Base-by-base conservation (phyloP, 2,888 invertebrate genomes). In the Agrilus biguttatus region DNA sequence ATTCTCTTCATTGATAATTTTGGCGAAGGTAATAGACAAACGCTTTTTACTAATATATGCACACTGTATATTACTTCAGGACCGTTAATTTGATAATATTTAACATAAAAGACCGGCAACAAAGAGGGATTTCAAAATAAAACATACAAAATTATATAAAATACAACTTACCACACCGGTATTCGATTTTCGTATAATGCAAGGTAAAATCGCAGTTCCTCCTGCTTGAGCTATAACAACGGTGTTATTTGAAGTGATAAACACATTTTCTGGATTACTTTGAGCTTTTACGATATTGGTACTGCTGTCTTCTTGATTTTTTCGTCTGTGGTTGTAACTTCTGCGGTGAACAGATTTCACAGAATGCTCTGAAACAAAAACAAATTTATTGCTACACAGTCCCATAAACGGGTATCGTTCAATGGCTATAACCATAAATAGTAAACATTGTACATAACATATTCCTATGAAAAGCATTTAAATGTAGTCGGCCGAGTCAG, bases 161-260 rank as follows among this genome's bases (percentile, higher is more conserved):
- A 21, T 36, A 33, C 34, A 41, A 66, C 70, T 69, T 56, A 72
- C 72, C 57, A 70, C 70, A 41, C 70, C 71, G 43, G 66, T 70
- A 50, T 66, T 70, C 51, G 68, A 68, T 55, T 70, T 70, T 45
- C 67, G 57, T 41, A 72, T 68, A 47, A 68, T 65, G 52, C 72
- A 72, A 1, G 71, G 71, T 42, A 72, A 55, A 38, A 69, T 67
- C 21, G 71, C 71, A 43, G 71, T 71, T 46, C 70, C 69, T 39
- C 69, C 70, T 44, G 67, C 66, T 60, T 72, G 71, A 34, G 72
- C 71, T 36, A 68, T 65, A 39, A 71, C 63, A 40, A 67, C 63
- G 8, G 72, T 71, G 45, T 66, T 67, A 52, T 72, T 72, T 51
- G 68, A 69, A 14, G 71, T 71, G 42, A 68, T 63, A 55, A 72